A percentile compares a stretch with the other conserved stretches of the same genome.
These are phyloP conservation scores for Drosophila repleta DNA, from an alignment of 1,140 invertebrate species.

Conservation along the genomic window DNA sequence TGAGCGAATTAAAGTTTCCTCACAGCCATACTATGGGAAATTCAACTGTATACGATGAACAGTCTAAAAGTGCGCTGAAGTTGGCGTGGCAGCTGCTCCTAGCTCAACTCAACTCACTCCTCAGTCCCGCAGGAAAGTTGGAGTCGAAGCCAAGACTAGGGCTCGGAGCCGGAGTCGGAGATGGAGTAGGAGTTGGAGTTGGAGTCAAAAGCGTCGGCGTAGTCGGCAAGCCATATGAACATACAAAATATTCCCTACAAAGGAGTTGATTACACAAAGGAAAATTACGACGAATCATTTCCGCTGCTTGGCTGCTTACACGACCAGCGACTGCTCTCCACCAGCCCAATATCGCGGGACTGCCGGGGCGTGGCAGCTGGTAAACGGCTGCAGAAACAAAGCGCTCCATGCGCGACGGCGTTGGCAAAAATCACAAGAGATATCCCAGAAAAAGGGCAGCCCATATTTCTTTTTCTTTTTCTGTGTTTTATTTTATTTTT, in stretches of 20 bases:
- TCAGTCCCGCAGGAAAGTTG: constrained; percentile 16
- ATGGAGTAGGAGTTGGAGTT: constrained; percentile 10
- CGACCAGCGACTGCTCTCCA: constrained; percentile 60
- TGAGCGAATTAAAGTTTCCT: constrained; percentile 46
- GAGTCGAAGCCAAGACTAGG: constrained; percentile 8
- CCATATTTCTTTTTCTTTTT: constrained; percentile 17
- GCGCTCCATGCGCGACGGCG: constrained; percentile 27
- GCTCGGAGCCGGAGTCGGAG: constrained; percentile 14
- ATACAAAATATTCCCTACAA: constrained; percentile 82
- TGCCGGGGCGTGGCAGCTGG: constrained; percentile 24
- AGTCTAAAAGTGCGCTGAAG: constrained; percentile 46
- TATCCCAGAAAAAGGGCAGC: constrained; percentile 59
- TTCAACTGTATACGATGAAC: constrained; percentile 58
- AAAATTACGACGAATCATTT: constrained; percentile 84
- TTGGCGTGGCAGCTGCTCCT: constrained; percentile 28
- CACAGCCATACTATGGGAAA: constrained; percentile 29
- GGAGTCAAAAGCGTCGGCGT: constrained; percentile 62
- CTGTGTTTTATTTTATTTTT: constrained; percentile 4
- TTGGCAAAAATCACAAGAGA: constrained; percentile 64
- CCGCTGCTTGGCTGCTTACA: constrained; percentile 83
- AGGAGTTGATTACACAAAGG: constrained; percentile 84
- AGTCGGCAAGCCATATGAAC: constrained; percentile 74
- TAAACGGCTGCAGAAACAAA: constrained; percentile 76
- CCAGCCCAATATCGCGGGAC: constrained; percentile 1
- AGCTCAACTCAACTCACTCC: constrained; percentile 1